phyloP scores from a whole-genome alignment of 1,140 invertebrate species.

The Bombus haemorrhoidalis region DNA sequence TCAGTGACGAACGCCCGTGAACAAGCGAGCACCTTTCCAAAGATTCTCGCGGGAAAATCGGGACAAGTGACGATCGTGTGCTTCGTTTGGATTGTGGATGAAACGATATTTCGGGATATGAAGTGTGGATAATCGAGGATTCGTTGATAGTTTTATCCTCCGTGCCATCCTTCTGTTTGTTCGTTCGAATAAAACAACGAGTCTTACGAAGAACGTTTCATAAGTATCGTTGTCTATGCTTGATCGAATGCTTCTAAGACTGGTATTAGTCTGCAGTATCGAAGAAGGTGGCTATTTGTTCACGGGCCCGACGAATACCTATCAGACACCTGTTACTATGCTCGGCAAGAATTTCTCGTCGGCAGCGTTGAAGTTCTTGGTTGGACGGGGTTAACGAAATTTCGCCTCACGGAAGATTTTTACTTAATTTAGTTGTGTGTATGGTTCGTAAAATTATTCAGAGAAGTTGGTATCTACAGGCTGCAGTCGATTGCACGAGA shows the following conservation, averaged over 20 bases:
- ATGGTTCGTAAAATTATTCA: not conserved
- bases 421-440: not conserved
- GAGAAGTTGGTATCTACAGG: not conserved
- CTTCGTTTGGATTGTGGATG: not conserved
- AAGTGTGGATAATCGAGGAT: not conserved
- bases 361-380: constrained; percentile 18
- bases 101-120: too few species aligned
- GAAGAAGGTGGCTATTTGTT: constrained; percentile 55
- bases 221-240: too few species aligned
- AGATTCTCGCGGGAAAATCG: constrained; percentile 10
- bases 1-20: constrained; percentile 37
- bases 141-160: not conserved
- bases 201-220: too few species aligned
- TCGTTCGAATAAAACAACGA: too few species aligned
- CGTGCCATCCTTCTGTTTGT: too few species aligned
- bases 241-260: not conserved
- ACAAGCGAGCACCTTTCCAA: constrained; percentile 55
- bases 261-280: too few species aligned
- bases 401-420: constrained; percentile 18
- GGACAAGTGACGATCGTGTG: constrained; percentile 19
- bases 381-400: constrained; percentile 33
- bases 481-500: not conserved
- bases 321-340: constrained; percentile 63
- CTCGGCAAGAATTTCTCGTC: not conserved
- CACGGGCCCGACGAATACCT: constrained; percentile 46